Base-by-base conservation (phyloP, 2,888 invertebrate genomes). In the Thyatira batis region DNA sequence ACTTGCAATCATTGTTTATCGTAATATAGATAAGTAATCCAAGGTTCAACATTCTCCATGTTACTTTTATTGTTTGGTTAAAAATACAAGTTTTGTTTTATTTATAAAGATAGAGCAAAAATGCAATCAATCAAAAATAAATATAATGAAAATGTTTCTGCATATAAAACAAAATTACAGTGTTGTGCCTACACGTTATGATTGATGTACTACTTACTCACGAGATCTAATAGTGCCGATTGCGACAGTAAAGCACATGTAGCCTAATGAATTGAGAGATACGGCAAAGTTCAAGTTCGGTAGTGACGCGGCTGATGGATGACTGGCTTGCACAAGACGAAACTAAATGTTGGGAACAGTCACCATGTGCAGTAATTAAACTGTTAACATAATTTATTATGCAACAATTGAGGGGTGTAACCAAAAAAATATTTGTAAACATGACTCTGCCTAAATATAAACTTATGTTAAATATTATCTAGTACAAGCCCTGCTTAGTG, bases 261-360 rank as follows among this genome's bases (percentile, higher is more conserved):
- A 28, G 48, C 20, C 17, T 28, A 48, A 48, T 21, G 48, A 48
- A 27, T 48, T 28, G 21, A 48, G 27, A 28, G 25, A 48, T 20
- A 20, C 48, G 13, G 27, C 9, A 48, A 48, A 48, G 48, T 48
- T 48, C 48, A 48, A 48, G 48, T 28, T 48, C 48, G 48, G 13
- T 27, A 28, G 23, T 48, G 17, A 27, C 48, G 48, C 23, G 3
- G 2, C 13, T 45, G 23, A 21, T 45, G 8, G 45, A 21, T 23
- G n/a, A 21, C 21, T 23, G 11, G 11, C 8, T 45, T 39, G 13
- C 39, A 17, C 39, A 39, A 33, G 33, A 39, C 13, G 13, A 39
- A 39, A 39, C 39, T n/a, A 13, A 13, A n/a, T 17, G 39, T 39
- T 39, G 39, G 6, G 39, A 39, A 17, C 39, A 39, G 3, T 39